phyloP scores from a whole-genome alignment of 2,888 invertebrate genomes.

The Phaonia tiefii region DNA sequence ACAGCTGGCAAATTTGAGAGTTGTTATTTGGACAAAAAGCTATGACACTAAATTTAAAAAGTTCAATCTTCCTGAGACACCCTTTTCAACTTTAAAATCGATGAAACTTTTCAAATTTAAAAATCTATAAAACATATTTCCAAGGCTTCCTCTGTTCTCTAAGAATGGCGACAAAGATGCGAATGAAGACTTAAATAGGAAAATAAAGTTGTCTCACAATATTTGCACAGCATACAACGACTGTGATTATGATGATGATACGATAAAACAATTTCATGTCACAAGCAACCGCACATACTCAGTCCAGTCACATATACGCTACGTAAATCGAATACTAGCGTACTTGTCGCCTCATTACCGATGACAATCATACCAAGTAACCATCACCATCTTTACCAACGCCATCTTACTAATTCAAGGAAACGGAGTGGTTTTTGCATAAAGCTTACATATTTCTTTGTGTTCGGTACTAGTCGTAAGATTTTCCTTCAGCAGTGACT shows the following conservation, averaged over 20 bases:
- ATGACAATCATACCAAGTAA: neutral
- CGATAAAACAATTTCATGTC: slow-evolving; percentile 10
- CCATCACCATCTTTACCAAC: neutral
- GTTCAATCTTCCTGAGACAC: too few relatives aligned
- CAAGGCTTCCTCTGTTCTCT: neutral
- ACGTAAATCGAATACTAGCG: slow-evolving; percentile 1
- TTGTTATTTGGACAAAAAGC: too few relatives aligned
- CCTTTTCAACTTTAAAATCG: too few relatives aligned
- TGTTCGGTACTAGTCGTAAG: too few relatives aligned
- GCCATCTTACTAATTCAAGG: neutral
- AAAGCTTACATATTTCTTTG: slow-evolving; percentile 1
- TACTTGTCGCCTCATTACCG: slow-evolving; percentile 16
- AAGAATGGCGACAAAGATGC: neutral
- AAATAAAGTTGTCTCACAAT: slow-evolving; percentile 34
- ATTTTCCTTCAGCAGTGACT: neutral
- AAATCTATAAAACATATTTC: too few relatives aligned
- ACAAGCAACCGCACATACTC: neutral
- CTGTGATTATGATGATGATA: slow-evolving; percentile 50
- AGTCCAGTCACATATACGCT: neutral
- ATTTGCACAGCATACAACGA: slow-evolving; percentile 43
- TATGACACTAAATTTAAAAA: too few relatives aligned
- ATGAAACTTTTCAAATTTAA: too few relatives aligned
- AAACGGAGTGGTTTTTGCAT: slow-evolving; percentile 14
- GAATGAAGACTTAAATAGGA: neutral
- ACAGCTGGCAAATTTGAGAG: too few relatives aligned